These are phyloP conservation scores for Rhinichthys osculus DNA, from an alignment of 2,797 vertebrate species.

Conservation along the genomic window DNA sequence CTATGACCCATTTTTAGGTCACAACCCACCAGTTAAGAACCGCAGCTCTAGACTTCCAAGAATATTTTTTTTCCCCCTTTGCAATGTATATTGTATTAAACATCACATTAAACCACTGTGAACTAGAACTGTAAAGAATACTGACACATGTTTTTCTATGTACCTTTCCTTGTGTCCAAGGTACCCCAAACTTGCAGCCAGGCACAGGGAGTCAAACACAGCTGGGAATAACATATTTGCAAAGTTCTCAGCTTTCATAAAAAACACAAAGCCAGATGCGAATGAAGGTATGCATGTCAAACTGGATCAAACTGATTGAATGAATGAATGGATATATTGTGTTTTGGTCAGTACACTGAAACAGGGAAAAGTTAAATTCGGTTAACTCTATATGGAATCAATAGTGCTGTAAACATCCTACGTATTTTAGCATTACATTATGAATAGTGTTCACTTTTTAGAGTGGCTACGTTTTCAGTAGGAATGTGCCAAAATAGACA, in stretches of 20 bases:
- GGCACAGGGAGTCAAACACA: conserved; percentile 86
- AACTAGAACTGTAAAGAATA: conserved; percentile 50
- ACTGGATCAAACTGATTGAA: conserved; percentile 57
- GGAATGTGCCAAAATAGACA: not conserved
- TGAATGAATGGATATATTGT: conserved; percentile 55
- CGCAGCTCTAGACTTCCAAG: not conserved
- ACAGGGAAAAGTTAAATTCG: not conserved
- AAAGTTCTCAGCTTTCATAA: conserved; percentile 91
- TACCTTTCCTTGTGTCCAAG: conserved; percentile 71
- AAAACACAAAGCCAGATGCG: conserved; percentile 87
- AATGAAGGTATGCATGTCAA: conserved; percentile 86
- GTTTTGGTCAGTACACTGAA: conserved; percentile 13
- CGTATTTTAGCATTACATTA: not conserved
- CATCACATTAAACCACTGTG: conserved; percentile 43
- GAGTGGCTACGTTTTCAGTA: not conserved
- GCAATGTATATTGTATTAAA: conserved; percentile 37
- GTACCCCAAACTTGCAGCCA: conserved; percentile 87
- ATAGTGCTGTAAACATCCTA: conserved; percentile 9
- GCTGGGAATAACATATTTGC: conserved; percentile 90
- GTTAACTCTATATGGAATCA: conserved; percentile 3
- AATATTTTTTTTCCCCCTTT: not conserved
- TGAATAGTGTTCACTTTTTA: not conserved
- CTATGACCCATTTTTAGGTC: not conserved
- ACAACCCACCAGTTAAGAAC: conserved; percentile 6
- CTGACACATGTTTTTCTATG: conserved; percentile 55